A percentile compares a stretch with the other conserved stretches of the same genome.
Evolutionary conservation across 2,888 invertebrate genomes (phyloP).

Genomic region (Drosophila quinaria): DNA sequence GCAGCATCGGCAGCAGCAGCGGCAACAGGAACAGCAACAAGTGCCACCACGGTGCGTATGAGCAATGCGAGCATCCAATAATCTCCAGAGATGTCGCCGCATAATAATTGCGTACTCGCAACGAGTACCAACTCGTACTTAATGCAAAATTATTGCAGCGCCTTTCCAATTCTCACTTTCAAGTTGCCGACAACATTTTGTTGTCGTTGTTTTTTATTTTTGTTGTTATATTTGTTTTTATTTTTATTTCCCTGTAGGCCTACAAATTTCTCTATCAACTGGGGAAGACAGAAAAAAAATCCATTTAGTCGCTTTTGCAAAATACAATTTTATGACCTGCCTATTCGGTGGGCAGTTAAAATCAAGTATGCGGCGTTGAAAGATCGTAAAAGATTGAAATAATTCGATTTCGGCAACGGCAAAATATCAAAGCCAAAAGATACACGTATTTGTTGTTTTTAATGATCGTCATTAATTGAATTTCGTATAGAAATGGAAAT

Average conservation of each 20-base stretch:
- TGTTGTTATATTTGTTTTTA: slow-evolving; percentile 23
- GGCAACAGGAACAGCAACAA: slow-evolving; percentile 35
- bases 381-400: slow-evolving; percentile 68
- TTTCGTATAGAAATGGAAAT: slow-evolving; percentile 73
- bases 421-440: slow-evolving; percentile 78
- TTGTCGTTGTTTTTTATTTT: slow-evolving; percentile 20
- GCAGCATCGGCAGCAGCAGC: slow-evolving; percentile 9
- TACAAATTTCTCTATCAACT: slow-evolving; percentile 61
- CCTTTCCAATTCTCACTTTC: slow-evolving; percentile 79
- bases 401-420: slow-evolving; percentile 72
- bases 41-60: slow-evolving; percentile 67
- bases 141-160: slow-evolving; percentile 80
- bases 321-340: slow-evolving; percentile 52
- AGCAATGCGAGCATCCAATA: slow-evolving; percentile 71
- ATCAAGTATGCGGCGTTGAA: slow-evolving; percentile 56
- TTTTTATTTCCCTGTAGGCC: slow-evolving; percentile 54
- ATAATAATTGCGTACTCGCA: slow-evolving; percentile 73
- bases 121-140: slow-evolving; percentile 61
- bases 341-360: slow-evolving; percentile 54
- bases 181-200: slow-evolving; percentile 57
- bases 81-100: slow-evolving; percentile 76
- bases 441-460: slow-evolving; percentile 56
- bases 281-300: slow-evolving; percentile 37
- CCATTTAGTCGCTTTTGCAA: slow-evolving; percentile 51
- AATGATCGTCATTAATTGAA: slow-evolving; percentile 85